Evolutionary conservation across 2,797 vertebrate genomes (phyloP), one percentile per base, ranked within the genome.

Genomic region (Meda fulgida): DNA sequence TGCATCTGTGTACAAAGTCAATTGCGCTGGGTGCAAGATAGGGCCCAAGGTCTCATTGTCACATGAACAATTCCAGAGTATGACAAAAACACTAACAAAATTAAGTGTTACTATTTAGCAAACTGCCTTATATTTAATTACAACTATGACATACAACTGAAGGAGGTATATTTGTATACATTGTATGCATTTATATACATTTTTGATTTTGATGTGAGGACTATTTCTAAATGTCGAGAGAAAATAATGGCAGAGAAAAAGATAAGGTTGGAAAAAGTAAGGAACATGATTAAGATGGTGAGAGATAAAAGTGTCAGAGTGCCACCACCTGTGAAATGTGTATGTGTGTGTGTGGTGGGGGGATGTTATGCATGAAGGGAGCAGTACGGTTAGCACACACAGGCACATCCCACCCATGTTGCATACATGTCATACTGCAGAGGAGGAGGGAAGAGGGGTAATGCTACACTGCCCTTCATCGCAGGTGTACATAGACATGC

Each of bases 381-480:
- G 60, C 85, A 81, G 75, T 53, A 23, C 26, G 34, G 18, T 80
- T 80, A 55, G 78, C 70, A 51, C 80, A 70, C 38, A 78, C 58
- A n/a, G 29, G 55, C 70, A 65, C 71, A 55, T 81, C 36, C 48
- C 80, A 73, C 53, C 63, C 34, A 19, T 65, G 46, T 65, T 86
- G 43, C 55, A 72, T 77, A 34, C 51, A 84, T 82, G 78, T 72
- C 34, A 71, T 31, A 63, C 85, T 84, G 86, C 78, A 83, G 78
- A 70, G 46, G 83, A 63, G 80, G 67, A 77, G 71, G 84, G 58
- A 53, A 75, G 78, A 80, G 80, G 48, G 19, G 53, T n/a, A 76
- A 21, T 85, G 63, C 83, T 80, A 81, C 88, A 87, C 67, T 84
- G 80, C 86, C 76, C 83, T 67, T 89, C 87, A 69, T 86, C 31